Conservation (phyloP, 37 sponge, comb jelly and placozoan genomes). For the Oscarella lobularis region DNA sequence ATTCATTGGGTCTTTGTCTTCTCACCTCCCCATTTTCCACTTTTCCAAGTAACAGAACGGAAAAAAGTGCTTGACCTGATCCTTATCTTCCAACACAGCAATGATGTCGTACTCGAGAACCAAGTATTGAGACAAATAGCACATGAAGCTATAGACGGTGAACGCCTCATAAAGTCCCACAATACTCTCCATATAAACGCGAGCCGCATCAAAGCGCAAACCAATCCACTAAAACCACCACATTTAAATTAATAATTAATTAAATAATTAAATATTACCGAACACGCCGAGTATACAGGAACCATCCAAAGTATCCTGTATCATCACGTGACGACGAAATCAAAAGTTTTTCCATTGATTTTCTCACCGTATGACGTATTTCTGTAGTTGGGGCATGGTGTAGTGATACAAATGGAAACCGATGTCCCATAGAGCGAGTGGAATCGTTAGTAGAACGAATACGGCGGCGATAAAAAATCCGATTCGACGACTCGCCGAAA, state of each 20-base stretch:
- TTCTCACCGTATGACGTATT: conserved; percentile 64
- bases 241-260: no score
- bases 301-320: conserved; percentile 78
- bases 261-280: no score
- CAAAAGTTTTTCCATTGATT: neutral
- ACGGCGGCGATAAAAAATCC: conserved; percentile 89
- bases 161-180: conserved; percentile 83
- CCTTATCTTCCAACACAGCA: conserved; percentile 14
- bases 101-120: conserved; percentile 19
- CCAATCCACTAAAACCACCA: conserved; percentile 46
- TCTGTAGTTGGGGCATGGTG: conserved; percentile 73
- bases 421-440: conserved; percentile 55
- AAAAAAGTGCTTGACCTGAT: conserved; percentile 23
- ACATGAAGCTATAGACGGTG: conserved; percentile 73
- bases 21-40: conserved; percentile 38
- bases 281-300: conserved; percentile 52
- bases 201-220: conserved; percentile 23
- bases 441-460: conserved; percentile 70
- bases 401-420: conserved; percentile 73
- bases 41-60: conserved; percentile 57
- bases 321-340: neutral
- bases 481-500: conserved; percentile 21
- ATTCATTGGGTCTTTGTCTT: neutral
- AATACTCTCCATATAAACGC: conserved; percentile 49
- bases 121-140: conserved; percentile 15